These are phyloP conservation scores for Microcebus griseorufus DNA, from an alignment of 2,113 vertebrate genomes.

Conservation along the genomic window DNA sequence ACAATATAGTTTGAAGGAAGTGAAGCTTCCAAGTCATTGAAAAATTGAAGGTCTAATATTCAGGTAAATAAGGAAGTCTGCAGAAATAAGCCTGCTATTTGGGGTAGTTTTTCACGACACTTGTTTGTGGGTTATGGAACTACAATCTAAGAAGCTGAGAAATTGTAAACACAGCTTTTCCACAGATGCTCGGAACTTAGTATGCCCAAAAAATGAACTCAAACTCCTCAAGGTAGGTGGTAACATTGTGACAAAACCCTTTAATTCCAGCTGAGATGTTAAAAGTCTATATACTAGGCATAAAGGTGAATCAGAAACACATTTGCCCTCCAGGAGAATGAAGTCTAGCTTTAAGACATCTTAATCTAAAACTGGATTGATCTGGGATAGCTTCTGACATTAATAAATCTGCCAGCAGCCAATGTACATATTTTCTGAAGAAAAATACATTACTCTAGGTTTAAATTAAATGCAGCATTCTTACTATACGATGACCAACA, in stretches of 20 bases:
- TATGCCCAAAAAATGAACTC: background rate
- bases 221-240: background rate
- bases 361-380: background rate
- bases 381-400: background rate
- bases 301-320: background rate
- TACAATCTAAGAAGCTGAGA: background rate
- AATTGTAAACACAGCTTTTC: background rate
- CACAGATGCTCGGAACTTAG: background rate
- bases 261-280: slow-evolving; percentile 27
- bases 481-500: background rate
- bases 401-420: background rate
- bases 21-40: background rate
- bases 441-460: background rate
- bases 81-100: background rate
- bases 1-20: background rate
- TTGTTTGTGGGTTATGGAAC: background rate
- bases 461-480: slow-evolving; percentile 2
- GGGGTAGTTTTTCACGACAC: background rate
- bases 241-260: slow-evolving; percentile 9
- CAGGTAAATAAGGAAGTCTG: background rate
- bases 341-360: background rate
- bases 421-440: background rate
- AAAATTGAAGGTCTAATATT: background rate
- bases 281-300: background rate
- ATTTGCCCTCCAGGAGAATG: background rate